Conservation (phyloP, 2,113 vertebrate species). For the Thamnophis sirtalis region DNA sequence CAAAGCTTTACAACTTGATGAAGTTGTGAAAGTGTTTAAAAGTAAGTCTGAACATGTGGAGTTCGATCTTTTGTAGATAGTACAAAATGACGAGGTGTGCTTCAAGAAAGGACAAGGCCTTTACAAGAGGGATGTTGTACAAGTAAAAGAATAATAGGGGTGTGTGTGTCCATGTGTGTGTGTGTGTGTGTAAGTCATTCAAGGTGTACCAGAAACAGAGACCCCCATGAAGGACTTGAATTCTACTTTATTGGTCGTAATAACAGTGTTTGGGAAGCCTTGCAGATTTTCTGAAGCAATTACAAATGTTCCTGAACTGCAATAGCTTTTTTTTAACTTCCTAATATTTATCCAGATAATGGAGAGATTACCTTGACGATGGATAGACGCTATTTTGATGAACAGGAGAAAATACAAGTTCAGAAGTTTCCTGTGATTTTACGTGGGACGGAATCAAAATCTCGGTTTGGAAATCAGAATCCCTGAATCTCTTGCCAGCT, state of each 20-base stretch:
- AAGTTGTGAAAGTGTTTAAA: background rate
- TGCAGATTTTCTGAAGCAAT: background rate
- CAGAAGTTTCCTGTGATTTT: background rate
- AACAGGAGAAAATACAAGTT: background rate
- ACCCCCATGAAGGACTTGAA: background rate
- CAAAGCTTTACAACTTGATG: background rate
- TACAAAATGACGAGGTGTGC: background rate
- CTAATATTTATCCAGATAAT: background rate
- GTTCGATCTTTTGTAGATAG: background rate
- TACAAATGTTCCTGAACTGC: background rate
- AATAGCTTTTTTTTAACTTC: too few relatives aligned
- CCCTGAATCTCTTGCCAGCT: background rate
- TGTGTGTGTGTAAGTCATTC: background rate
- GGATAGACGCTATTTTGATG: background rate
- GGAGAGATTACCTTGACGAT: background rate
- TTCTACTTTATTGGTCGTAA: background rate
- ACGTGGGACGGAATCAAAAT: background rate
- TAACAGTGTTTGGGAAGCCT: background rate
- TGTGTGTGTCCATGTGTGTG: background rate
- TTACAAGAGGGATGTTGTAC: background rate
- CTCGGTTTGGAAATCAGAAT: background rate
- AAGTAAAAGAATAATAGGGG: background rate
- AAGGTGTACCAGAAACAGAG: background rate
- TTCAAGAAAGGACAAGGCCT: background rate
- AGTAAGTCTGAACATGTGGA: background rate